phyloP scores from a whole-genome alignment of 1,140 invertebrate genomes.

The Cherax quadricarinatus region DNA sequence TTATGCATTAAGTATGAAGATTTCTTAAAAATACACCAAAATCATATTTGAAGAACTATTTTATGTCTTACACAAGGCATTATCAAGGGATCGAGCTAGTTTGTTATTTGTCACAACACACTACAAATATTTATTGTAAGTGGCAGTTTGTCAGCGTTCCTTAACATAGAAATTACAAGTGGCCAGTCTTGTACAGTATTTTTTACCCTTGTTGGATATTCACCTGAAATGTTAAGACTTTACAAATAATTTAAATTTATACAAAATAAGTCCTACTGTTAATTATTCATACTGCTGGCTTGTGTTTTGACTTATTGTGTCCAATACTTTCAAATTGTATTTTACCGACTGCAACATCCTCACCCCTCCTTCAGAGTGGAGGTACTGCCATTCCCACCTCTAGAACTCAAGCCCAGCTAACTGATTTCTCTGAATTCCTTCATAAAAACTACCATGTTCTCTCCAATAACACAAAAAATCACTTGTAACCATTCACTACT shows the following conservation, averaged over 20 bases:
- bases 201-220: background rate
- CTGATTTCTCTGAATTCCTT: too few species aligned
- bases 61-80: too few species aligned
- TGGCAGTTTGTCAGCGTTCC: background rate
- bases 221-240: background rate
- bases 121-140: background rate
- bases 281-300: background rate
- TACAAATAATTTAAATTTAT: background rate
- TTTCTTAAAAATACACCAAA: too few species aligned
- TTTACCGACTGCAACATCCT: background rate
- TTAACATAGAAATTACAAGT: slow-evolving; percentile 1
- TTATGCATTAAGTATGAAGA: too few species aligned
- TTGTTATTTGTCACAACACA: background rate
- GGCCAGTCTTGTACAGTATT: slow-evolving; percentile 8
- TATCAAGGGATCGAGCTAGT: background rate
- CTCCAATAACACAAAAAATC: too few species aligned
- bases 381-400: too few species aligned
- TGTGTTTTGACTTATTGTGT: background rate
- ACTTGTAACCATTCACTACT: too few species aligned
- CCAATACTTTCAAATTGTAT: background rate
- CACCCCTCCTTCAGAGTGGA: too few species aligned
- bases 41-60: too few species aligned
- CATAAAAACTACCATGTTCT: too few species aligned
- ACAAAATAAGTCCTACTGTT: background rate
- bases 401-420: too few species aligned